A percentile compares a stretch with the other conserved stretches of the same genome.
phyloP scores from a whole-genome alignment of 2,888 invertebrate species.

The Stenurella melanura region DNA sequence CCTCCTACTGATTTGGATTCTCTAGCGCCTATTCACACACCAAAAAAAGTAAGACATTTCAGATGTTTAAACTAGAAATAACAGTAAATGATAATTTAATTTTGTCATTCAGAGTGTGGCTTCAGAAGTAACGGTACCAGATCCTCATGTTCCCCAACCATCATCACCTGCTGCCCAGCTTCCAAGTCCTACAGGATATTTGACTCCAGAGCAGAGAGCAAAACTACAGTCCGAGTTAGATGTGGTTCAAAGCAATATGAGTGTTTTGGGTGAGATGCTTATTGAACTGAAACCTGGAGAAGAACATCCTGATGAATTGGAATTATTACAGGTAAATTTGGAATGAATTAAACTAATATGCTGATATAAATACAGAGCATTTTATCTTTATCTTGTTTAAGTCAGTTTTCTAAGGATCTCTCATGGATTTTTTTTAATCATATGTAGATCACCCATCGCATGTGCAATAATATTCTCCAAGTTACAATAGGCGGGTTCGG shows the following conservation, averaged over 20 bases:
- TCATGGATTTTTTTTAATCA: too few relatives aligned
- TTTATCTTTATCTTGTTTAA: too few relatives aligned
- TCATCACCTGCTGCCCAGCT: conserved; percentile 55
- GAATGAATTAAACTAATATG: too few relatives aligned
- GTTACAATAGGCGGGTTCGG: too few relatives aligned
- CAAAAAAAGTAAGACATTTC: conserved; percentile 83
- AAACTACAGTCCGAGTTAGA: conserved; percentile 95
- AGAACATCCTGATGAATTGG: conserved; percentile 90
- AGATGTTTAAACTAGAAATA: background rate
- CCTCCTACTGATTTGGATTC: conserved; percentile 96
- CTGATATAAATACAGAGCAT: background rate
- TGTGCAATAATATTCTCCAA: too few relatives aligned
- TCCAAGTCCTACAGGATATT: conserved; percentile 61
- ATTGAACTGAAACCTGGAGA: conserved; percentile 90
- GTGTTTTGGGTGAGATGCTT: conserved; percentile 96
- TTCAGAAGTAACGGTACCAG: conserved; percentile 16
- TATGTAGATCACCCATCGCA: too few relatives aligned
- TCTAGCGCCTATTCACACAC: conserved; percentile 95
- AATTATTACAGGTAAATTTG: conserved; percentile 84
- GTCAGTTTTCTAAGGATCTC: too few relatives aligned
- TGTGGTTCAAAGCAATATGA: conserved; percentile 94
- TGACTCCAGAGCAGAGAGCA: conserved; percentile 88
- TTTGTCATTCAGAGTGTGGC: conserved; percentile 38
- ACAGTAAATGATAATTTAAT: background rate
- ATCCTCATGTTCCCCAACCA: conserved; percentile 31